Base-by-base conservation (phyloP, 2,797 vertebrate genomes). In the Myoxocephalus aenaeus region DNA sequence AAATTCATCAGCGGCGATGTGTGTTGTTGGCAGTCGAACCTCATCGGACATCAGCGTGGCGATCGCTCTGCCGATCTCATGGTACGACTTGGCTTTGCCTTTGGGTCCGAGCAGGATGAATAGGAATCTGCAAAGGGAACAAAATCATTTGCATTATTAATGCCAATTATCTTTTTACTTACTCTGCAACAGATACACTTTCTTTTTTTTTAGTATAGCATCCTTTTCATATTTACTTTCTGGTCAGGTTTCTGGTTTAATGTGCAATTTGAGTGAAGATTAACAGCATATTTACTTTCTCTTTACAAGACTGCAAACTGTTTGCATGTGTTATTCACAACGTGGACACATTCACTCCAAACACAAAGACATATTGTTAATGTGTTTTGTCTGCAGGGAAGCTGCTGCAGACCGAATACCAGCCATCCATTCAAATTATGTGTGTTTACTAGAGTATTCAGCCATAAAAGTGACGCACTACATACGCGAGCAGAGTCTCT, bases 41-140 rank as follows among this genome's bases (percentile, higher is more conserved):
- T 99, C 98, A 25, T 99, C 98, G 0, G 98, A 98, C 98, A 99
- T 99, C 91, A 99, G 93, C 0, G 98, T 99, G 59, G 98, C 98
- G 2, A 99, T 99, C 74, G 98, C 96, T 93, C 98, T 91, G 81
- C 98, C 98, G 0, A 99, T 99, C 95, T 99, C 98, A 64, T 99
- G 97, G 77, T 99, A 99, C 1, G 98, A 99, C 91, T 97, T 99
- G 15, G 96, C 98, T 95, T 99, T 99, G 71, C 98, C 98, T 95
- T 99, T 99, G 13, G 98, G 98, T 91, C 98, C 98, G 66, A 99
- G 95, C 46, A 99, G 92, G 92, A 99, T 97, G 92, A 99, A 99
- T 51, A 99, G 94, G 93, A 99, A 99, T 80, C 98, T 99, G 93
- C 20, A 71, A 59, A 65, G 1, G 12, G 61, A 70, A 65, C 15